Percentiles rank a stretch among this genome's conserved stretches.
These are phyloP conservation scores for Acanthiza pusilla DNA, from an alignment of 2,797 vertebrate species.

Conservation along the genomic window DNA sequence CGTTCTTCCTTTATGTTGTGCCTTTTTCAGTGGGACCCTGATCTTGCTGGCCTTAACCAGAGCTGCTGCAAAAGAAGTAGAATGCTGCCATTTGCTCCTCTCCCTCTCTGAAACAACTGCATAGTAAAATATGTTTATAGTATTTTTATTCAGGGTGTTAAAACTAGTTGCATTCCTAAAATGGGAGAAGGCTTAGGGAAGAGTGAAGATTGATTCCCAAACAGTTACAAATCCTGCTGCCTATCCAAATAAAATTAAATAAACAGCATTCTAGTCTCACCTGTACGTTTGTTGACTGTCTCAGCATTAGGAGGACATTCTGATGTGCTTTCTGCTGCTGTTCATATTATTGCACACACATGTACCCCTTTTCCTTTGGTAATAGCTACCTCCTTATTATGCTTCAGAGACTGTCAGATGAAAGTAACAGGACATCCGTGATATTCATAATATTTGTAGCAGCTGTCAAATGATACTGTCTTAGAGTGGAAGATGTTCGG, in stretches of 20 bases:
- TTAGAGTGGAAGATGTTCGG: not conserved
- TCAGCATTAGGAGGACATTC: not conserved
- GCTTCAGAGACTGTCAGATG: not conserved
- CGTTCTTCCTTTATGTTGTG: not conserved
- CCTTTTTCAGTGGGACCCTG: not conserved
- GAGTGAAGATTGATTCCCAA: not conserved
- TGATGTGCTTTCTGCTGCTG: not conserved
- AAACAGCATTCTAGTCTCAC: not conserved
- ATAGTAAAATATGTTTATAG: not conserved
- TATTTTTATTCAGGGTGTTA: not conserved
- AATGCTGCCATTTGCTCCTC: not conserved
- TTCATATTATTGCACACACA: not conserved
- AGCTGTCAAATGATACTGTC: not conserved
- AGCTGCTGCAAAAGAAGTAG: not conserved
- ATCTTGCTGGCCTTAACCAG: not conserved
- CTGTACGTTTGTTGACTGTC: not conserved
- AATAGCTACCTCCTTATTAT: not conserved
- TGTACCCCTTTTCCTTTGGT: too few relatives aligned
- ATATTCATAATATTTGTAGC: not conserved
- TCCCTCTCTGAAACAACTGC: not conserved
- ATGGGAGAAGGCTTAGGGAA: not conserved
- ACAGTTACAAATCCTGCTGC: not conserved
- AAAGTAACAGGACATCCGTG: not conserved
- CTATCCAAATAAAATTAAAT: not conserved
- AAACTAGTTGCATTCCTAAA: not conserved